These are phyloP conservation scores for Murina feae DNA, from an alignment of 2,113 vertebrate genomes.

Conservation along the genomic window DNA sequence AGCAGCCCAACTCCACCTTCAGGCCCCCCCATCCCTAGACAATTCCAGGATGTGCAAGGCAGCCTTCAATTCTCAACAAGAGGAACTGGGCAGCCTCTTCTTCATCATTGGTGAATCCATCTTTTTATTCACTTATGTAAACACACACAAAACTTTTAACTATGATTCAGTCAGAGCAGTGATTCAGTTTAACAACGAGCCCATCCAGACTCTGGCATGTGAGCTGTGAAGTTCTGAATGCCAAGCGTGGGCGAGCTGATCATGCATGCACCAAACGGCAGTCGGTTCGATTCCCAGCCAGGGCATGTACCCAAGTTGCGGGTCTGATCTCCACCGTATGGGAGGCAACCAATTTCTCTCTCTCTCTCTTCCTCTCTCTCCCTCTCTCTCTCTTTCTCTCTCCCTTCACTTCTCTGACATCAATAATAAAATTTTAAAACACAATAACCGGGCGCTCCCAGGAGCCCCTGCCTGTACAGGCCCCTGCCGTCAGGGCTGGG, in stretches of 20 bases:
- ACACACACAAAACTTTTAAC: neutral
- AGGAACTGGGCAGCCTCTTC: neutral
- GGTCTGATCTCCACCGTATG: too few species aligned
- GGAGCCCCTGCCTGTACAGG: neutral
- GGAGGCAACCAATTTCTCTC: too few species aligned
- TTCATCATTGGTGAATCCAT: neutral
- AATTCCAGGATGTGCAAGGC: neutral
- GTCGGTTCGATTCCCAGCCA: too few species aligned
- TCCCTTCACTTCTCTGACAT: too few species aligned
- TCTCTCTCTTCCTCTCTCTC: too few species aligned
- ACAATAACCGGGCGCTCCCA: neutral
- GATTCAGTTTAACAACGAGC: neutral
- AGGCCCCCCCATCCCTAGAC: fast-evolving
- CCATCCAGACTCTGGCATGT: neutral
- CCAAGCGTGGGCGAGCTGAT: neutral
- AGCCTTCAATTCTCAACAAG: neutral
- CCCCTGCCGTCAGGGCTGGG: too few species aligned
- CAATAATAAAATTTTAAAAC: neutral
- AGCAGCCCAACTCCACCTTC: too few species aligned
- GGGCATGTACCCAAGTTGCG: too few species aligned
- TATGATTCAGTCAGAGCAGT: neutral
- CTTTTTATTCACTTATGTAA: neutral
- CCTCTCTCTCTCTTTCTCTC: too few species aligned
- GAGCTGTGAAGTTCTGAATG: neutral
- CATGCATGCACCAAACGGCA: too few species aligned